Evolutionary conservation across 2,888 invertebrate genomes (phyloP), one percentile per base, ranked within the genome.

Genomic region (Pyrrhosoma nymphula): DNA sequence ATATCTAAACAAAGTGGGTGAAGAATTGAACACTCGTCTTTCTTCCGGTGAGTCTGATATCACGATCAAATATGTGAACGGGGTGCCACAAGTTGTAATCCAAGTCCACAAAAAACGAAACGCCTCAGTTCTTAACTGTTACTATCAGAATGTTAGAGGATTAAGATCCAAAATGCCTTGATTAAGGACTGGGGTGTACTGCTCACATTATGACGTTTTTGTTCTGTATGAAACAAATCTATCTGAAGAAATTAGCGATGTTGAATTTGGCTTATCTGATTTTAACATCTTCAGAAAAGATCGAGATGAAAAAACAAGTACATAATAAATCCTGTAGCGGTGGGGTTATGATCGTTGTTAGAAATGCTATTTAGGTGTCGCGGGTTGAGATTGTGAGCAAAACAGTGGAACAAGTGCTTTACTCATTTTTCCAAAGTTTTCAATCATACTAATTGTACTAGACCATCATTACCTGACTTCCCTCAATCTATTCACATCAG

Each of bases 201-300:
- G 69, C 23, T 69, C 69, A 26, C 69, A 26, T 69, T 69, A 69
- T 69, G 69, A 69, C 69, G 26, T 69, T 69, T 18, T 69, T 69
- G 69, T 69, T 69, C 69, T 69, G 69, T 69, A 12, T 26, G 69
- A 69, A 69, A 69, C 69, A 12, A 69, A 69, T 69, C 69, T 69
- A 69, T 69, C 69, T 69, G 69, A 69, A 26, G 69, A 69, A 18
- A 69, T 26, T 26, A 69, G 26, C 23, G 69, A 69, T 69, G 69
- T 26, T 69, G 69, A 69, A 69, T 26, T 69, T 26, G 69, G 69
- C 69, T 20, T 26, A 20, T 26, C 69, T 69, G 18, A 69, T 69
- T 69, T 69, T 69, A 69, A 69, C 69, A 69, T 69, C 69, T 69
- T 69, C n/a, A 69, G 69, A 69, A 69, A 69, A 69, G 69, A 69